A percentile compares a stretch with the other conserved stretches of the same genome.
phyloP scores from a whole-genome alignment of 2,797 vertebrate species.

The Benthosema pterotum region DNA sequence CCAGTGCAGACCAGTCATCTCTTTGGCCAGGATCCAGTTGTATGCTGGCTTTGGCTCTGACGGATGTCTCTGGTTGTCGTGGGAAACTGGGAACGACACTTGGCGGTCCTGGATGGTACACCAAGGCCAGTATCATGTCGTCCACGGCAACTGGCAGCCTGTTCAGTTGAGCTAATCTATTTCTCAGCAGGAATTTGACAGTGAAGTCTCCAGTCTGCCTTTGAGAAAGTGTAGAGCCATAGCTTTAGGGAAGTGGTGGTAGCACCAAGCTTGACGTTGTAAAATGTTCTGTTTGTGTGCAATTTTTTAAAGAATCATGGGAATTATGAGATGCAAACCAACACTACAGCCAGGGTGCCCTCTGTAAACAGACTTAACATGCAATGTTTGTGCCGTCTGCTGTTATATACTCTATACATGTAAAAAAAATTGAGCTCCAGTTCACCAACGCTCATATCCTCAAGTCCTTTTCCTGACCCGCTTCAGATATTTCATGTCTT shows the following conservation, averaged over 20 bases:
- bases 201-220: slow-evolving; percentile 31
- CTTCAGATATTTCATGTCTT: slow-evolving; percentile 63
- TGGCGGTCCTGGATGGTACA: slow-evolving; percentile 17
- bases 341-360: too few relatives aligned
- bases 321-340: too few relatives aligned
- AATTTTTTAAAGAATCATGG: too few relatives aligned
- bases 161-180: slow-evolving; percentile 59
- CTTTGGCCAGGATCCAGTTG: background rate
- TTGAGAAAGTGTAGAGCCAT: slow-evolving; percentile 11
- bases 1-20: background rate
- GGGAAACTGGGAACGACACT: slow-evolving; percentile 7
- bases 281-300: too few relatives aligned
- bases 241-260: background rate
- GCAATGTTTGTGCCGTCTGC: slow-evolving; percentile 4
- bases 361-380: too few relatives aligned
- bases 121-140: slow-evolving; percentile 14
- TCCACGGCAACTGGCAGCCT: slow-evolving; percentile 44
- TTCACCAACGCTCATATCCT: slow-evolving; percentile 66
- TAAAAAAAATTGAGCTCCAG: slow-evolving; percentile 44
- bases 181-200: slow-evolving; percentile 56
- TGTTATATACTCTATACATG: slow-evolving; percentile 33
- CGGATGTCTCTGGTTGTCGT: slow-evolving; percentile 9
- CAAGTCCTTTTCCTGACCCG: slow-evolving; percentile 57
- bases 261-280: too few relatives aligned
- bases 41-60: background rate